Conservation (phyloP, 2,797 vertebrate genomes). For the Tragelaphus eurycerus region DNA sequence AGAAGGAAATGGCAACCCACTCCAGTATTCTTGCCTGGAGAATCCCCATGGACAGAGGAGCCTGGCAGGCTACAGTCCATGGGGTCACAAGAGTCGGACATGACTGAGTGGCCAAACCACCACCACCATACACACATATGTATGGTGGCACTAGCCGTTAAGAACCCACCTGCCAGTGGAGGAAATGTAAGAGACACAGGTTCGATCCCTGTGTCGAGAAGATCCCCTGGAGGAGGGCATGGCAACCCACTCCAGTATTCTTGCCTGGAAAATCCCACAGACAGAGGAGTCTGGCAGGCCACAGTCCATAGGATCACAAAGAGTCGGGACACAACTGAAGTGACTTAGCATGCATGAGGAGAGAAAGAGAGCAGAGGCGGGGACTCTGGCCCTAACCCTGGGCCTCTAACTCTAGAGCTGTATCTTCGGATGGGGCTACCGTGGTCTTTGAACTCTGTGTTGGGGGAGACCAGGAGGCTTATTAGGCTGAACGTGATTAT, state of each 20-base stretch:
- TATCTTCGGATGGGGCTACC: background rate
- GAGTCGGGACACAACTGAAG: background rate
- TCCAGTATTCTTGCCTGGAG: background rate
- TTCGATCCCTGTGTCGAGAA: background rate
- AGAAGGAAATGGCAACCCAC: background rate
- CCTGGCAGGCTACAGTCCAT: too few relatives aligned
- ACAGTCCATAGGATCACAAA: background rate
- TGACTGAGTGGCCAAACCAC: too few relatives aligned
- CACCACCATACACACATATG: background rate
- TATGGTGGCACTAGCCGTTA: background rate
- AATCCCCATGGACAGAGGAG: too few relatives aligned
- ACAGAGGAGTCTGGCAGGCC: background rate
- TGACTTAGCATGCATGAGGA: background rate
- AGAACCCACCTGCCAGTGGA: background rate
- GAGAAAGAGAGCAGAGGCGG: background rate
- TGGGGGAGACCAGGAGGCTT: background rate
- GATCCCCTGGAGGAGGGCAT: background rate
- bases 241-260: background rate
- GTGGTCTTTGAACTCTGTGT: background rate
- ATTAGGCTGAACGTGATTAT: background rate
- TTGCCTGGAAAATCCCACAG: background rate
- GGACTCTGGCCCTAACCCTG: background rate
- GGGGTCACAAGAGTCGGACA: rapidly evolving
- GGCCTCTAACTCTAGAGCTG: background rate
- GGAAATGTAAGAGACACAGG: background rate